Conservation (phyloP, 2,113 vertebrate species). For the Callipepla californica region DNA sequence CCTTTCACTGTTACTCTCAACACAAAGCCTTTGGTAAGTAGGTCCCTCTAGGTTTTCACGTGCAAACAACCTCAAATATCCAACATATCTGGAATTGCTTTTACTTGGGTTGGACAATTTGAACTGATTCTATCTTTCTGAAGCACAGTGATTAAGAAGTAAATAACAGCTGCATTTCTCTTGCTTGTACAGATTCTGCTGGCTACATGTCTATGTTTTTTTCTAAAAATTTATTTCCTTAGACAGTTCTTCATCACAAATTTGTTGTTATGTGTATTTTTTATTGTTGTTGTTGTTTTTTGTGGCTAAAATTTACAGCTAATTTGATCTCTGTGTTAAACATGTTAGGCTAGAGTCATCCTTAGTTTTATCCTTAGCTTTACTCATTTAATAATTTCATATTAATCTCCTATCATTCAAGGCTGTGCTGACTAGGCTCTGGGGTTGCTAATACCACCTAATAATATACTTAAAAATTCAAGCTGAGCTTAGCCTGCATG, state of each 20-base stretch:
- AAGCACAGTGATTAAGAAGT: background rate
- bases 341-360: background rate
- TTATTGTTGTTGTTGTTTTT: too few relatives aligned
- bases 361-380: background rate
- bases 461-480: background rate
- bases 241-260: background rate
- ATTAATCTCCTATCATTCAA: background rate
- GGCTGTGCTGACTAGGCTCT: background rate
- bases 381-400: background rate
- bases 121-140: background rate
- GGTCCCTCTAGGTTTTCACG: background rate
- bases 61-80: background rate
- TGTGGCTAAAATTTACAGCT: background rate
- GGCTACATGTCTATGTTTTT: rapidly evolving
- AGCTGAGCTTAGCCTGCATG: background rate
- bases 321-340: background rate
- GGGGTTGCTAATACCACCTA: background rate
- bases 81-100: background rate
- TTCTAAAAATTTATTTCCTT: background rate
- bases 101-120: background rate
- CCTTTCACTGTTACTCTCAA: background rate
- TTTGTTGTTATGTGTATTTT: background rate
- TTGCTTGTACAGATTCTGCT: background rate
- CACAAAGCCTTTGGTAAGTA: background rate
- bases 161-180: background rate